Conservation (phyloP, 2,888 invertebrate genomes). For the Stenurella melanura region DNA sequence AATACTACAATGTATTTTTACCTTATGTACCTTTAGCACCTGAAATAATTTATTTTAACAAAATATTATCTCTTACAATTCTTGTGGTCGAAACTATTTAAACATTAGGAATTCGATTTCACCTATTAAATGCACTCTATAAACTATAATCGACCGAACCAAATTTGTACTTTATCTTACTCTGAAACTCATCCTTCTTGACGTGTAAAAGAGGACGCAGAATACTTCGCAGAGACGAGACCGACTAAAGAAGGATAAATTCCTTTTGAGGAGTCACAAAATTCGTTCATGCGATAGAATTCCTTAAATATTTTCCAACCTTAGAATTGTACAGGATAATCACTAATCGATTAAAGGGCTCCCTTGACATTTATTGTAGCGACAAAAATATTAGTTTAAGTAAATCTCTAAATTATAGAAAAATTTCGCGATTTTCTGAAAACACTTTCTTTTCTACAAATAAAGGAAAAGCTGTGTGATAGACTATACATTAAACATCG, state of each 20-base stretch:
- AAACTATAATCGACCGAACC: constrained; percentile 41
- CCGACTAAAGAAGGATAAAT: constrained; percentile 51
- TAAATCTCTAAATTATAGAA: no score
- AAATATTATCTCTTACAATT: not conserved
- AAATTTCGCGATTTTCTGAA: no score
- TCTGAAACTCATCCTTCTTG: constrained; percentile 32
- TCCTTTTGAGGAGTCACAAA: constrained; percentile 54
- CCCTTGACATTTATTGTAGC: no score
- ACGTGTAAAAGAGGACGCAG: constrained; percentile 33
- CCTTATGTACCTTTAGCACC: no score
- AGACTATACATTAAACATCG: no score
- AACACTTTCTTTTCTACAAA: no score
- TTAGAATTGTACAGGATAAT: constrained; percentile 19
- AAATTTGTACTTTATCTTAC: constrained; percentile 34
- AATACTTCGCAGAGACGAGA: constrained; percentile 23
- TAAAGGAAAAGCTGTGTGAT: no score
- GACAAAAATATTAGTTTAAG: no score
- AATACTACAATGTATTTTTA: no score
- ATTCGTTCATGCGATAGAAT: constrained; percentile 47
- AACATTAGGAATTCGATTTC: constrained; percentile 43
- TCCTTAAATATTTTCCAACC: constrained; percentile 47
- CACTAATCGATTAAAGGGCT: not conserved
- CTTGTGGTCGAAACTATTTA: constrained; percentile 36
- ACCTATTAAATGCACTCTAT: constrained; percentile 40
- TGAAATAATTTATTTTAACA: not conserved